Percentiles rank a stretch among this genome's conserved stretches.
Evolutionary conservation across 2,888 invertebrate genomes (phyloP).

Genomic region (Tridacna gigas): DNA sequence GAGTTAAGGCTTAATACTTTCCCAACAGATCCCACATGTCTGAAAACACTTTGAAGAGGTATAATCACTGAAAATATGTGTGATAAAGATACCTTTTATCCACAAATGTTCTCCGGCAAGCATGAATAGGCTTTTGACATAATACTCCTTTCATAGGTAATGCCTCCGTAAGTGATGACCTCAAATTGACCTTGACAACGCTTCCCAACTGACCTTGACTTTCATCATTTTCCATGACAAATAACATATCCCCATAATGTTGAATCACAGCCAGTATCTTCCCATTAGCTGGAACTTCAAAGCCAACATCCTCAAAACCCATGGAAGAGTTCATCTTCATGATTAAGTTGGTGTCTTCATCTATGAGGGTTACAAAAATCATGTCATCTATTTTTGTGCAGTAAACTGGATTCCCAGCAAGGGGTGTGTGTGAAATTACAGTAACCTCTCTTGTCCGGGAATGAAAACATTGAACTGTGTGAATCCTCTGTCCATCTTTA

Average conservation of each 20-base stretch:
- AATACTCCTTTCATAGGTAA: slow-evolving; percentile 46
- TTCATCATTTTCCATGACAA: slow-evolving; percentile 42
- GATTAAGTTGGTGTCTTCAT: slow-evolving; percentile 45
- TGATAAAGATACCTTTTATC: slow-evolving; percentile 69
- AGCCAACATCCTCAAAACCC: slow-evolving; percentile 42
- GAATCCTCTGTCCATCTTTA: slow-evolving; percentile 37
- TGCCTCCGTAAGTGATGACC: slow-evolving; percentile 35
- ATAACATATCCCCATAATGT: slow-evolving; percentile 49
- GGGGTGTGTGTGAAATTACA: slow-evolving; percentile 53
- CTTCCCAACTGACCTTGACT: slow-evolving; percentile 33
- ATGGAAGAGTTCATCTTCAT: slow-evolving; percentile 46
- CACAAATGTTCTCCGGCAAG: slow-evolving; percentile 60
- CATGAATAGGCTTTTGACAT: slow-evolving; percentile 63
- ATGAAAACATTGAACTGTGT: slow-evolving; percentile 64
- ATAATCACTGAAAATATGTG: slow-evolving; percentile 66
- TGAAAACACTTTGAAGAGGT: no score
- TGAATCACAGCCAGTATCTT: slow-evolving; percentile 61
- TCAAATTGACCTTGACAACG: slow-evolving; percentile 54
- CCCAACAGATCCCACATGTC: no score
- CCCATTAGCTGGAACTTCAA: slow-evolving; percentile 46
- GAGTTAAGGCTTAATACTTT: no score
- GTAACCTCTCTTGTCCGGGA: slow-evolving; percentile 52
- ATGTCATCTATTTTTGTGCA: slow-evolving; percentile 46
- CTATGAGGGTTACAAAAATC: slow-evolving; percentile 44
- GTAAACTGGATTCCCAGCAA: slow-evolving; percentile 42